Evolutionary conservation across 2,888 invertebrate genomes (phyloP), one percentile per base, ranked within the genome.

Genomic region (Drosophila eohydei): DNA sequence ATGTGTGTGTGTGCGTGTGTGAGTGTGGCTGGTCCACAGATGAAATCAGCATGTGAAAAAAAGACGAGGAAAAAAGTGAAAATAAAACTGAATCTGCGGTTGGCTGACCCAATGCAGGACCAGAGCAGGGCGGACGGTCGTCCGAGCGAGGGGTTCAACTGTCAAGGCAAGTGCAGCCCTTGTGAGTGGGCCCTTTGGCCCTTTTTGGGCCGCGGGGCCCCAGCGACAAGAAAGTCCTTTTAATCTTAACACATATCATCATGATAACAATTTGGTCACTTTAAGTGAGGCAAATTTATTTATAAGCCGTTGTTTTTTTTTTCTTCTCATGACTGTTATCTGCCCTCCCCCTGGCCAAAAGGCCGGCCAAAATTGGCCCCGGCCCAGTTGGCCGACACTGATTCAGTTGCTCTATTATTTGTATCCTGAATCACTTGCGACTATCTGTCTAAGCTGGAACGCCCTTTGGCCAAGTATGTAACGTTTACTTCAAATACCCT

Each of bases 221-320:
- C 70, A 70, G 70, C 80, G 89, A 91, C 91, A 91, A 89, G 91
- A 88, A 91, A 92, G 90, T 91, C 90, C 92, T 92, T 91, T 91
- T 91, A 92, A 91, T 92, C 92, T 89, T 86, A 86, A 84, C 91
- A 90, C 90, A 91, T 89, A 91, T 91, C 91, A 91, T 91, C 91
- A 91, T 81, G 91, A 92, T 91, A 92, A 91, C 91, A 91, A 92
- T 91, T 90, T 91, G 92, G 92, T 91, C 92, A 92, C 92, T 91
- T 91, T 89, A 92, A 92, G 91, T 92, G 92, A 91, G 89, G 91
- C 92, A 92, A 92, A 92, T 92, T 92, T 92, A 92, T 92, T 91
- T 92, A 90, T 90, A 91, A 91, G 89, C 90, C 87, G 81, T 90
- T 86, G 81, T 88, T 83, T 84, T 81, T 84, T 81, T 77, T 51